Evolutionary conservation across 2,113 vertebrate genomes (phyloP).

Genomic region (Tor tambroides): DNA sequence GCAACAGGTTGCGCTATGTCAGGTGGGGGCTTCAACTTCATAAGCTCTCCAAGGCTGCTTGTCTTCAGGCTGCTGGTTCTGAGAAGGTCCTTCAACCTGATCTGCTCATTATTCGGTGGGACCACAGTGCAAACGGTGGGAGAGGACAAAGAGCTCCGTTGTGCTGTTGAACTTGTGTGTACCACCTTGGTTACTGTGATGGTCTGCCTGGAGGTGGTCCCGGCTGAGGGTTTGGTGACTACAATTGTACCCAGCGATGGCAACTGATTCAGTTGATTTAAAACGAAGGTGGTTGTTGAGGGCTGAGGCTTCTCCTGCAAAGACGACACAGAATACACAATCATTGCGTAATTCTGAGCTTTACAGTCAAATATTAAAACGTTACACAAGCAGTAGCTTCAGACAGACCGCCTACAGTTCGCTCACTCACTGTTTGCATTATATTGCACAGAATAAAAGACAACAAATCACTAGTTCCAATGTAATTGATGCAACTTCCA

Average conservation of each 20-base stretch:
- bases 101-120: conserved; percentile 87
- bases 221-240: conserved; percentile 88
- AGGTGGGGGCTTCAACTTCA: conserved; percentile 96
- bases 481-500: background rate
- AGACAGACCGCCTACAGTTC: background rate
- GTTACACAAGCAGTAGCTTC: background rate
- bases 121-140: conserved; percentile 77
- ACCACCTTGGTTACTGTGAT: conserved; percentile 96
- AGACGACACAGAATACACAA: background rate
- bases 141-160: conserved; percentile 75
- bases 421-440: background rate
- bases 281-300: conserved; percentile 97
- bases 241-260: conserved; percentile 89
- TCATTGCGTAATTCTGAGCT: background rate
- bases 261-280: conserved; percentile 99
- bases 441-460: background rate
- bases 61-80: conserved; percentile 83
- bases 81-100: conserved; percentile 91
- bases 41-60: conserved; percentile 95
- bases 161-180: conserved; percentile 78
- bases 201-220: conserved; percentile 88
- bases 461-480: background rate
- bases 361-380: background rate
- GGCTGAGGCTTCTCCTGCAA: conserved; percentile 87
- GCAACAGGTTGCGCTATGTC: conserved; percentile 95